A percentile compares a stretch with the other conserved stretches of the same genome.
These are phyloP conservation scores for Mythimna ferrago DNA, from an alignment of 2,888 invertebrate genomes.

Conservation along the genomic window DNA sequence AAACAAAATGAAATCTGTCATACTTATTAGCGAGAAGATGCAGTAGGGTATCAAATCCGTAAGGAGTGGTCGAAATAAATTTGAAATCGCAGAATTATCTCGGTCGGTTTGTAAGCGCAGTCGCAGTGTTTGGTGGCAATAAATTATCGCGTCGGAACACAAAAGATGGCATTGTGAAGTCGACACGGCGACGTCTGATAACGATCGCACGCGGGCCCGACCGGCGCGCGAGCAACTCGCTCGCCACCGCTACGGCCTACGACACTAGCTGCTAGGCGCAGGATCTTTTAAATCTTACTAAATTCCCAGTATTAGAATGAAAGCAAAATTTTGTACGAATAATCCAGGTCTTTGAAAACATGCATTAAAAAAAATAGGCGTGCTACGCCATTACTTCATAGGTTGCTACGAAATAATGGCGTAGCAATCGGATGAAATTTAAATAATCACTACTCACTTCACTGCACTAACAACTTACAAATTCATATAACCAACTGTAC, in stretches of 20 bases:
- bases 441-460: constrained; percentile 23
- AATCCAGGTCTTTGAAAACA: neutral
- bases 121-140: constrained; percentile 85
- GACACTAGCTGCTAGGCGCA: constrained; percentile 41
- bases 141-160: constrained; percentile 88
- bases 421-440: constrained; percentile 13
- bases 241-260: constrained; percentile 56
- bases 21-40: constrained; percentile 41
- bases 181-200: constrained; percentile 87
- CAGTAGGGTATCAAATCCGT: constrained; percentile 57
- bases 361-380: neutral
- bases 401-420: constrained; percentile 18
- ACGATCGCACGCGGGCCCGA: constrained; percentile 75
- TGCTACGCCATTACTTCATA: neutral
- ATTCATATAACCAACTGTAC: constrained; percentile 8
- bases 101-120: constrained; percentile 80
- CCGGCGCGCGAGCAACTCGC: constrained; percentile 53
- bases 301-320: neutral
- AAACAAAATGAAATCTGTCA: constrained; percentile 28
- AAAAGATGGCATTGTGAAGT: constrained; percentile 88
- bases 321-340: neutral
- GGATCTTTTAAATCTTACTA: constrained; percentile 44
- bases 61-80: constrained; percentile 76
- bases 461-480: constrained; percentile 11
- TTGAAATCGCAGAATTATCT: constrained; percentile 81